Percentiles rank a stretch among this genome's conserved stretches.
Evolutionary conservation across 2,888 invertebrate species (phyloP).

Genomic region (Timema podura): DNA sequence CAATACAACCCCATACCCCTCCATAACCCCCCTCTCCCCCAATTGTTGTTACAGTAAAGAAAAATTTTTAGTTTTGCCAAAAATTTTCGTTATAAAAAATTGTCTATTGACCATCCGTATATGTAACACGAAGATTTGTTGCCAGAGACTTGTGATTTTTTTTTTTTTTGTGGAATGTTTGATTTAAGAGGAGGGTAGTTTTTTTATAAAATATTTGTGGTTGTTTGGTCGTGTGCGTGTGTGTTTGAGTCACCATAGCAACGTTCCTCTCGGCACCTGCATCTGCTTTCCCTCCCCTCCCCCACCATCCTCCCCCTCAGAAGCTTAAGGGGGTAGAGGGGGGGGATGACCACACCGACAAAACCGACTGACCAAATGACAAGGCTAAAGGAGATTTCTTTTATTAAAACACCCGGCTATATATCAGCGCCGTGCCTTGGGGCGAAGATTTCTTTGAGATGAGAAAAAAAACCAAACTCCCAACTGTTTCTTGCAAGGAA

Average conservation of each 20-base stretch:
- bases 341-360: slow-evolving; percentile 15
- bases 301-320: neutral
- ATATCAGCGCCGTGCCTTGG: slow-evolving; percentile 13
- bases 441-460: neutral
- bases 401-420: slow-evolving; percentile 16
- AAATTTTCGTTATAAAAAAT: too few species aligned
- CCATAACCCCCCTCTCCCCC: too few species aligned
- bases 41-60: too few species aligned
- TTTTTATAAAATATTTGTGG: too few species aligned
- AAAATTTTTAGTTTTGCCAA: too few species aligned
- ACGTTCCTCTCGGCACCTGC: slow-evolving; percentile 13
- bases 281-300: neutral
- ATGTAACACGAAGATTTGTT: too few species aligned
- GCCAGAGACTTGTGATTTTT: too few species aligned
- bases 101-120: too few species aligned
- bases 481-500: neutral
- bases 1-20: too few species aligned
- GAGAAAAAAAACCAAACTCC: neutral
- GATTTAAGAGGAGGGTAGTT: too few species aligned
- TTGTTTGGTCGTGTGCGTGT: neutral
- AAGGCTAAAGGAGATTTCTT: slow-evolving; percentile 12
- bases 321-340: neutral
- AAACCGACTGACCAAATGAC: slow-evolving; percentile 16
- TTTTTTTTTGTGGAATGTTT: too few species aligned
- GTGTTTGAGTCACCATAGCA: slow-evolving; percentile 6